phyloP scores from a whole-genome alignment of 2,113 vertebrate genomes.

The Rhineura floridana region DNA sequence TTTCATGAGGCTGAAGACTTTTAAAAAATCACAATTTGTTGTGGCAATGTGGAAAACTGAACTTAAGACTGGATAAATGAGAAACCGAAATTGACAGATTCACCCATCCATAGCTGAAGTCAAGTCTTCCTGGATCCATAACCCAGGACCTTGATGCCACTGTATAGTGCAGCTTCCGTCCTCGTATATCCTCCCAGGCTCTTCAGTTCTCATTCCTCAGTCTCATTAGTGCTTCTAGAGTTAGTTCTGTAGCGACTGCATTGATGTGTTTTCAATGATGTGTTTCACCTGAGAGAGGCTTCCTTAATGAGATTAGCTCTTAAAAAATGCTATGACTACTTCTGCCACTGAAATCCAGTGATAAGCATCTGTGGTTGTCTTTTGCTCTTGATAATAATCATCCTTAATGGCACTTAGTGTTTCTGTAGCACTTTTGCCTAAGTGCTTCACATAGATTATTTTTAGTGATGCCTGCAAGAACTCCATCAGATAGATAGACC shows the following conservation, averaged over 20 bases:
- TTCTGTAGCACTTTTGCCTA: background rate
- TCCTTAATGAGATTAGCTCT: constrained; percentile 1
- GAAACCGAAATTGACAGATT: no score
- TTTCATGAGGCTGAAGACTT: no score
- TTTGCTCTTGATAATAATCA: background rate
- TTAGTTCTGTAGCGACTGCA: constrained; percentile 20
- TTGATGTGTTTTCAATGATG: constrained; percentile 3
- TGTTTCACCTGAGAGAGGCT: constrained; percentile 3
- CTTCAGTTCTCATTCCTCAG: background rate
- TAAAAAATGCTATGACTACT: constrained; percentile 7
- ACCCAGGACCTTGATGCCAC: background rate
- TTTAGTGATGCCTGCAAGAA: background rate
- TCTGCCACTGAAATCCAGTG: background rate
- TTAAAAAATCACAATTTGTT: no score
- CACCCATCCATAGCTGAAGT: no score
- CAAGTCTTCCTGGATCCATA: background rate
- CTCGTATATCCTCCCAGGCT: background rate
- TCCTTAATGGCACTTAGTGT: background rate
- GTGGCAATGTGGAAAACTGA: no score
- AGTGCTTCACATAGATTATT: background rate
- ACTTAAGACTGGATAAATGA: no score
- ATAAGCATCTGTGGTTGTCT: background rate
- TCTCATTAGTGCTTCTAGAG: background rate
- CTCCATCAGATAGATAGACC: background rate
- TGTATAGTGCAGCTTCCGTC: background rate